Percentiles rank a stretch among this genome's conserved stretches.
These are phyloP conservation scores for Leptothorax acervorum DNA, from an alignment of 2,888 invertebrate species.

Conservation along the genomic window DNA sequence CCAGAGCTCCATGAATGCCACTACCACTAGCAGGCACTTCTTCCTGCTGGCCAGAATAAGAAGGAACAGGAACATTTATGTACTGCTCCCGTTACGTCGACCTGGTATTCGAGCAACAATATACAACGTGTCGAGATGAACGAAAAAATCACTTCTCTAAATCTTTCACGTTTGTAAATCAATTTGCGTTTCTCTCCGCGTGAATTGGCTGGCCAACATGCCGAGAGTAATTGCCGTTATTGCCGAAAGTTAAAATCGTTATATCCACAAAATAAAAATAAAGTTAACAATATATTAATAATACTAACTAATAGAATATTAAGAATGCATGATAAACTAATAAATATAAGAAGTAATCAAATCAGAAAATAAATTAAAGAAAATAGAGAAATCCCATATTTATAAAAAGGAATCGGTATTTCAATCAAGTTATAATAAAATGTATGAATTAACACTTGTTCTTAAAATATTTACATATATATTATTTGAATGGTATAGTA, in stretches of 20 bases:
- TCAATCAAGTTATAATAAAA: not conserved
- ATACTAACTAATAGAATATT: conserved; percentile 3
- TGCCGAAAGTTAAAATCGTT: not conserved
- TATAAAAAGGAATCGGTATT: not conserved
- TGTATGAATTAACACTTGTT: not conserved
- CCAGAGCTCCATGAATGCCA: conserved; percentile 23
- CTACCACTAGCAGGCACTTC: conserved; percentile 7
- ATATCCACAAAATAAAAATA: not conserved
- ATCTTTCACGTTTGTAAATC: not conserved
- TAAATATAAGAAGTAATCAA: not conserved
- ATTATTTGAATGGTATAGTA: not conserved
- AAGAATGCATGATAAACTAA: not conserved
- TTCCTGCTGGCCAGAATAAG: conserved; percentile 32
- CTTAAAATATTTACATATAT: not conserved
- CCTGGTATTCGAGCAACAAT: conserved; percentile 43
- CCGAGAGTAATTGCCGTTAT: not conserved
- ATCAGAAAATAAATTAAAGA: not conserved
- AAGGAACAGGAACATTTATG: conserved; percentile 51
- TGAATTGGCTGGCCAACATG: not conserved
- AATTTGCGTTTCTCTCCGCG: not conserved
- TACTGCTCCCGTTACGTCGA: conserved; percentile 46
- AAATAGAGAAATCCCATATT: not conserved
- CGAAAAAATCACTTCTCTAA: conserved; percentile 22
- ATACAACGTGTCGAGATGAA: conserved; percentile 10
- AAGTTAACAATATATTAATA: not conserved